Base-by-base conservation (phyloP, 2,888 invertebrate genomes). In the Aspidapion aeneum region DNA sequence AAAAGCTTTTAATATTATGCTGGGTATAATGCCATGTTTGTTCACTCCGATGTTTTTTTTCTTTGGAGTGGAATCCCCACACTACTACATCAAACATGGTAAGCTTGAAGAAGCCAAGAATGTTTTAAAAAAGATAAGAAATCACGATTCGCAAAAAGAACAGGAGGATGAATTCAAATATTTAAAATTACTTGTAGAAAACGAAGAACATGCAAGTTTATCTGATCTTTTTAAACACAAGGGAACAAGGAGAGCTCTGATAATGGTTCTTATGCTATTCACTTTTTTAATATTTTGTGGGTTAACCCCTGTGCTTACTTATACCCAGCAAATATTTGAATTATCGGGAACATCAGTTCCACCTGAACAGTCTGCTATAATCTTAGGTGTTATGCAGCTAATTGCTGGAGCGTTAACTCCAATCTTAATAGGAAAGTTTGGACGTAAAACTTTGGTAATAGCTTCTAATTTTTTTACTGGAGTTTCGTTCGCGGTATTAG, bases 251-350 rank as follows among this genome's bases (percentile, higher is more conserved):
- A 90, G 88, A 74, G 93, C 93, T 0, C 85, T 94, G 73, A 84
- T 91, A 68, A 86, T 90, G 59, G 89, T 89, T 0, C 86, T 87
- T 68, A 86, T 87, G 1, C 82, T 95, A 64, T 90, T 92, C 58
- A 81, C 86, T 69, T 90, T 94, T 79, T 96, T 96, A 76, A 96
- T 96, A 79, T 82, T 93, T 67, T 87, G 88, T 0, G 93, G 93
- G 0, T 90, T 93, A 74, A 93, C 92, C 78, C 90, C 91, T 0
- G 89, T 94, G 0, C 83, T 93, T 1, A 91, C 91, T 78, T 93
- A 91, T 78, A 87, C 90, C 71, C 87, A 90, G 69, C 81, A 79
- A 50, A 91, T 93, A 72, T 93, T 93, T 74, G 75, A 79, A 1
- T 84, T 84, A 1, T 88, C 94, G 0, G 87, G 88, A 1, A 85